These are phyloP conservation scores for Umimayanthus kanabou DNA, from an alignment of 92 coral and sea anemone genomes.

Conservation along the genomic window DNA sequence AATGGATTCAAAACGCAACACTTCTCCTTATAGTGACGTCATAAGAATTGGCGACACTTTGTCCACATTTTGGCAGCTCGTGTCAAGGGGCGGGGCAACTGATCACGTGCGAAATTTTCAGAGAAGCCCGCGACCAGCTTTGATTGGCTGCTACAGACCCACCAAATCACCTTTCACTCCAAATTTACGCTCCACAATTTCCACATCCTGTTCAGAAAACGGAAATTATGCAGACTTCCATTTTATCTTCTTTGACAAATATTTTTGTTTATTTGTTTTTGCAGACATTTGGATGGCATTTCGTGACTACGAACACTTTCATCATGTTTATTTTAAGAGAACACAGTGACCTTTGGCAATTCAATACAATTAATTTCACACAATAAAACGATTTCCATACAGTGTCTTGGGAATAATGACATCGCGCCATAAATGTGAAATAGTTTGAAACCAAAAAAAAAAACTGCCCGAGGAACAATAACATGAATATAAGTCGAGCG, in stretches of 20 bases:
- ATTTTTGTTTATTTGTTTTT: conserved; percentile 11
- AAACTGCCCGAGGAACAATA: not conserved
- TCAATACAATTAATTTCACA: not conserved
- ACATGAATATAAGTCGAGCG: not conserved
- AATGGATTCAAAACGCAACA: not conserved
- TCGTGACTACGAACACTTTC: conserved; percentile 24
- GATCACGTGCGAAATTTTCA: conserved; percentile 10
- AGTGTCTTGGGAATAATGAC: not conserved
- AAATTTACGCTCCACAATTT: not conserved
- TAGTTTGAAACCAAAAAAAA: not conserved
- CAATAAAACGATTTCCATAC: conserved; percentile 27
- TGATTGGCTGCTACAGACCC: conserved; percentile 38
- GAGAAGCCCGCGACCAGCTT: not conserved
- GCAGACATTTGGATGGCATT: conserved; percentile 19
- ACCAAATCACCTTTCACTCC: conserved; percentile 17
- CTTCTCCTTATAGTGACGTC: conserved; percentile 20
- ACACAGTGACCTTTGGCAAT: conserved; percentile 4
- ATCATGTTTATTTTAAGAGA: conserved; percentile 31
- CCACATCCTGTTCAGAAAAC: conserved; percentile 17
- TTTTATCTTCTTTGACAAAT: not conserved
- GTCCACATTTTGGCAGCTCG: conserved; percentile 35
- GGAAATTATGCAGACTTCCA: conserved; percentile 3
- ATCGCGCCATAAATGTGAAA: not conserved
- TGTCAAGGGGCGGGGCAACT: conserved; percentile 34
- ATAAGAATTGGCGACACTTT: conserved; percentile 5